These are phyloP conservation scores for Synergus umbraculus DNA, from an alignment of 2,888 invertebrate genomes.

Conservation along the genomic window DNA sequence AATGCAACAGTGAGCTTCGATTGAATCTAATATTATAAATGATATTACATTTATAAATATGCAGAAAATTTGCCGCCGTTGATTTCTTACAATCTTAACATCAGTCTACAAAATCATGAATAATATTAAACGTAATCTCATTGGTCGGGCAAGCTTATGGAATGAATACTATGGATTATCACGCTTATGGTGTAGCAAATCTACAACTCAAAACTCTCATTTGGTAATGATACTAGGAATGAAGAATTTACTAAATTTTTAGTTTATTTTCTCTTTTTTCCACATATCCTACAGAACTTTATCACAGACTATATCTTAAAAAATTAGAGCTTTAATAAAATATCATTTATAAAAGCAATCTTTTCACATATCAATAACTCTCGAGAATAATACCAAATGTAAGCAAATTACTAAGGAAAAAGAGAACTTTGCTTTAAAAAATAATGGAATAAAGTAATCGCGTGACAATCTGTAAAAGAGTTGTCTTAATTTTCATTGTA, in stretches of 20 bases:
- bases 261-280: not conserved
- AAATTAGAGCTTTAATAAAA: not conserved
- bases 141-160: conserved; percentile 11
- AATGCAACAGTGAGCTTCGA: not conserved
- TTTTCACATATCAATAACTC: not conserved
- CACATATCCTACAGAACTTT: conserved; percentile 16
- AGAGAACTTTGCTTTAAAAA: not conserved
- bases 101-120: not conserved
- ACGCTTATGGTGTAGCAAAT: not conserved
- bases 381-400: not conserved
- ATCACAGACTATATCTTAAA: conserved; percentile 20
- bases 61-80: not conserved
- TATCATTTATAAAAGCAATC: not conserved
- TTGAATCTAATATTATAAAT: conserved; percentile 6
- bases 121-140: not conserved
- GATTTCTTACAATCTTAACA: not conserved
- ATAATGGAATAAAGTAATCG: not conserved
- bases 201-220: conserved; percentile 25
- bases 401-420: not conserved
- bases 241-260: conserved; percentile 16
- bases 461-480: not conserved
- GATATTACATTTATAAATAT: not conserved
- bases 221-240: conserved; percentile 27
- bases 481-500: not conserved
- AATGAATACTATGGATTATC: conserved; percentile 18